Evolutionary conservation across 2,797 vertebrate genomes (phyloP), one percentile per base, ranked within the genome.

Genomic region (Peromyscus nudipes): DNA sequence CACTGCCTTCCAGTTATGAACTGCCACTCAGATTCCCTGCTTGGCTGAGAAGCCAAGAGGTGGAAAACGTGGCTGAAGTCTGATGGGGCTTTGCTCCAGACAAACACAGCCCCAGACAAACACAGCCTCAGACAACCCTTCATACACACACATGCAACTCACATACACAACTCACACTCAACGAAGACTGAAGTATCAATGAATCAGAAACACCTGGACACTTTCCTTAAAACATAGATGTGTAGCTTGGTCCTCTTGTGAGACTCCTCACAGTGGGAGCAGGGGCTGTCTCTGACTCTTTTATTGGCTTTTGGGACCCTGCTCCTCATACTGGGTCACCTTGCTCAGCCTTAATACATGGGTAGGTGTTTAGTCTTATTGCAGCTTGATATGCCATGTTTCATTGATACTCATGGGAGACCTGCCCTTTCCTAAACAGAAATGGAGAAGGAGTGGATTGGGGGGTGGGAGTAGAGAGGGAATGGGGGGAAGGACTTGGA

Each of bases 201-300:
- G 55, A 96, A 73, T 96, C 79, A 95, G 87, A 95, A 97, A 81
- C 65, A 94, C 80, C 84, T 57, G 49, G 71, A 81, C 4, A 13
- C 19, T 85, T 95, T 93, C 89, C 87, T 73, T 88, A 62, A 69
- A 40, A 25, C 4, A 40, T 21, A 40, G 69, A 21, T 12, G 21
- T 73, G 71, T 40, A 25, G 71, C 71, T 73, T 73, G 37, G 21
- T 73, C 21, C 21, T 73, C 21, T 25, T 40, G 71, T 40, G 71
- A 4, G 71, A 73, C 37, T 73, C 37, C 21, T 73, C 25, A 73
- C n/a, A 73, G 71, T 73, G 37, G 37, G 10, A 25, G 12, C 21
- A 40, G 37, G 21, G 71, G 21, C 21, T 73, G 23, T 40, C 37
- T 73, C 71, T 37, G 40, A 73, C 4, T 25, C 71, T 40, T 73